Conservation (phyloP, 1,140 invertebrate genomes). For the Battus philenor region DNA sequence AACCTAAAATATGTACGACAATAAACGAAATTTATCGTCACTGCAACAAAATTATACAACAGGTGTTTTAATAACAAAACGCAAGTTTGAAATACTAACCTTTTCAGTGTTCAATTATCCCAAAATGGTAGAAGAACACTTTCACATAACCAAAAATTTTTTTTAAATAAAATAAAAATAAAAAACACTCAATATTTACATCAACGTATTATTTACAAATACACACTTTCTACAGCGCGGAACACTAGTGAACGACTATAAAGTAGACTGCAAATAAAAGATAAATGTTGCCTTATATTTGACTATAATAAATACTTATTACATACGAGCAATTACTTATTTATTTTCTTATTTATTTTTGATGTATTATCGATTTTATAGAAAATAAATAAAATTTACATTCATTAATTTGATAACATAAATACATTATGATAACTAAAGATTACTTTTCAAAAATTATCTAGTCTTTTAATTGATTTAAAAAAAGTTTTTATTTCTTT, state of each 20-base stretch:
- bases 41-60: too few relatives aligned
- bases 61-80: conserved; percentile 25
- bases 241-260: conserved; percentile 50
- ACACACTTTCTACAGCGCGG: conserved; percentile 50
- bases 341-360: neutral
- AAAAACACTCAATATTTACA: conserved; percentile 46
- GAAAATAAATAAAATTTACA: neutral
- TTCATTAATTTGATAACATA: neutral
- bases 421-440: too few relatives aligned
- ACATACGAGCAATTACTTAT: neutral
- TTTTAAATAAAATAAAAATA: conserved; percentile 21
- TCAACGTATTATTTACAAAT: conserved; percentile 67
- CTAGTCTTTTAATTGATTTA: too few relatives aligned
- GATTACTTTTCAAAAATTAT: too few relatives aligned
- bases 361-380: neutral
- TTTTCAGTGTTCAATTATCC: conserved; percentile 24
- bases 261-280: conserved; percentile 29
- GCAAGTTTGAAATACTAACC: conserved; percentile 33
- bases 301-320: neutral
- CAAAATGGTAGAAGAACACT: conserved; percentile 41
- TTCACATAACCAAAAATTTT: conserved; percentile 30
- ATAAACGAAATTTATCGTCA: too few relatives aligned
- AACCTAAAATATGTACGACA: too few relatives aligned
- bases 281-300: neutral
- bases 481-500: too few relatives aligned